Conservation (phyloP, 1,140 invertebrate genomes). For the Diorhabda carinulata region DNA sequence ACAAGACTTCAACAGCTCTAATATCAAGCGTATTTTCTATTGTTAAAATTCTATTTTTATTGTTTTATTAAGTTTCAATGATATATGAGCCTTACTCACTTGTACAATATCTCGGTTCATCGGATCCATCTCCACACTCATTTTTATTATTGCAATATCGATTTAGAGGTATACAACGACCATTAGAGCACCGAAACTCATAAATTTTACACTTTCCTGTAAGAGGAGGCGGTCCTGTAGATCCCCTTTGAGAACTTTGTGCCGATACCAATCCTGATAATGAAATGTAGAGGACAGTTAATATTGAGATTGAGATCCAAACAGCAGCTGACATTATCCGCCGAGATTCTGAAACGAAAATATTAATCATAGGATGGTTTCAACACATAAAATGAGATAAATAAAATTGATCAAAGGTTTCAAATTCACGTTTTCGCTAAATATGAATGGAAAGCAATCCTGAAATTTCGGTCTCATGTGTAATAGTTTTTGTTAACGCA, state of each 20-base stretch:
- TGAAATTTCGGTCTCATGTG: too few relatives aligned
- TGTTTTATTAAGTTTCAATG: too few relatives aligned
- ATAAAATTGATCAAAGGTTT: not conserved
- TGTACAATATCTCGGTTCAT: slow-evolving; percentile 80
- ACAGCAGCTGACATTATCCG: slow-evolving; percentile 9
- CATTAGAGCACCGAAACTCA: slow-evolving; percentile 76
- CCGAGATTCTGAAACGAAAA: slow-evolving; percentile 3
- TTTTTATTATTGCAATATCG: slow-evolving; percentile 78
- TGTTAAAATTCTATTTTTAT: too few relatives aligned
- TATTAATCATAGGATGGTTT: not conserved
- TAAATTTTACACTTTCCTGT: slow-evolving; percentile 63
- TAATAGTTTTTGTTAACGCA: too few relatives aligned
- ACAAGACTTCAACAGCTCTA: too few relatives aligned
- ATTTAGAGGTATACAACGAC: slow-evolving; percentile 73
- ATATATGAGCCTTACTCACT: slow-evolving; percentile 62
- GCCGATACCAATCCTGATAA: slow-evolving; percentile 8
- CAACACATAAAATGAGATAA: not conserved
- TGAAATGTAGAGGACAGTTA: slow-evolving; percentile 7
- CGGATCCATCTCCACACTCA: slow-evolving; percentile 80
- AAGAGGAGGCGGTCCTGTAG: not conserved
- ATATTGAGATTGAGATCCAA: slow-evolving; percentile 5
- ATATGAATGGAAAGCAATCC: too few relatives aligned
- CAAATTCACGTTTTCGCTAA: too few relatives aligned
- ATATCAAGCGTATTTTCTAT: too few relatives aligned
- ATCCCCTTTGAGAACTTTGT: not conserved